Evolutionary conservation across 2,888 invertebrate genomes (phyloP).

Genomic region (Chromoteleia sp.): DNA sequence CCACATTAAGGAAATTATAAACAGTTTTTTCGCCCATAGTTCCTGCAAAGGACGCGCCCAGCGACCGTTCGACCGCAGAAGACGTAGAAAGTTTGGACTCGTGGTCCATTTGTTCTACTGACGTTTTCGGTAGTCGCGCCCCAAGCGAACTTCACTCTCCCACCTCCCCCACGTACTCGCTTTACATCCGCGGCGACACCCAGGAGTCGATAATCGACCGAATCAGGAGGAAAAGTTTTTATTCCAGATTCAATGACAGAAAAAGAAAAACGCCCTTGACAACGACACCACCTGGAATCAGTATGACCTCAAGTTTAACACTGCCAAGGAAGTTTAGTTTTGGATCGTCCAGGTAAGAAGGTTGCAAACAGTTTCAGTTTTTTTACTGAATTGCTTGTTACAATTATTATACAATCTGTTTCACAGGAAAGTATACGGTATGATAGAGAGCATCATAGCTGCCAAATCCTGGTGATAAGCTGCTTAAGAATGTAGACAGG

Average conservation of each 20-base stretch:
- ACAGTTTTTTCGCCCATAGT: constrained; percentile 35
- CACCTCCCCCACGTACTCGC: constrained; percentile 83
- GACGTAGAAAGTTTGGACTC: constrained; percentile 87
- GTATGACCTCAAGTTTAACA: constrained; percentile 75
- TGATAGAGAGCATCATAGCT: no score
- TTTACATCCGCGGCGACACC: constrained; percentile 75
- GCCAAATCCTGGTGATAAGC: no score
- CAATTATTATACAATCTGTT: no score
- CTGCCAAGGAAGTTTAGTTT: constrained; percentile 84
- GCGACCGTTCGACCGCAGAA: constrained; percentile 86
- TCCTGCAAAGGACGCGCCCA: constrained; percentile 45
- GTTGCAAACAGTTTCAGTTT: background rate
- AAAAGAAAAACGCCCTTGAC: constrained; percentile 90
- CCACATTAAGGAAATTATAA: no score
- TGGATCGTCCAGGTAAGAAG: constrained; percentile 69
- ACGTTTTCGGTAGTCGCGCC: constrained; percentile 76
- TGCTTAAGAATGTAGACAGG: no score
- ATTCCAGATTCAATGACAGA: constrained; percentile 94
- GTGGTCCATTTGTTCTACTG: constrained; percentile 88
- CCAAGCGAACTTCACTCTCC: constrained; percentile 84
- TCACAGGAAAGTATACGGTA: no score
- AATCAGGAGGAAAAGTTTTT: constrained; percentile 95
- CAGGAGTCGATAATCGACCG: constrained; percentile 92
- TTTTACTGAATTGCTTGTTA: no score
- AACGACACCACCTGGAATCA: constrained; percentile 85